Evolutionary conservation across 2,797 vertebrate species (phyloP), one percentile per base, ranked within the genome.

Genomic region (Cirrhinus mrigala): DNA sequence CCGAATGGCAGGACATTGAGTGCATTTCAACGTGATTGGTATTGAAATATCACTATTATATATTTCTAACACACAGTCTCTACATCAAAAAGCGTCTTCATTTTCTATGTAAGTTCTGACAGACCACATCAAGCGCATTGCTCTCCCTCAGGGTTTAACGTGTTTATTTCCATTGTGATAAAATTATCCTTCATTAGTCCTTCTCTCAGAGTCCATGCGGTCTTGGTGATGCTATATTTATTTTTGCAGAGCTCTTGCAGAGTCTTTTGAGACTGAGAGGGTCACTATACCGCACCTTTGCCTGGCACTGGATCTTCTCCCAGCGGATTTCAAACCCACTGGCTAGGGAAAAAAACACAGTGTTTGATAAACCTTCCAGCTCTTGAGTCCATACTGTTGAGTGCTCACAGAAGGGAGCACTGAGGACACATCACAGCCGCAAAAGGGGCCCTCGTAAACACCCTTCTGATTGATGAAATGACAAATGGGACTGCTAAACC

Each of bases 141-240:
- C 50, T 37, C 27, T 85, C 79, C 85, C 79, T 24, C 22, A 46
- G 88, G 88, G 56, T 54, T 58, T 16, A 50, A 44, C 62, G 4
- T 87, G 88, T 90, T 88, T 90, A 79, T 90, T 88, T 83, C 62
- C 54, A 83, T 83, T 87, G 54, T 70, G 86, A 85, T 89, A 89
- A 84, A 90, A 85, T 83, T 87, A 85, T 87, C 87, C 79, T 44
- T 83, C 75, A 77, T 80, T 87, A 81, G 82, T 82, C 52, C 22
- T 37, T 74, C 69, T 89, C 85, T 87, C 56, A 33, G 58, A 33
- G 70, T 84, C 3, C 60, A 75, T 76, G 52, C 33, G 27, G 80
- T 87, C 84, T 79, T 50, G 82, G 68, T 81, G 84, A 86, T 84
- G 74, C 46, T 80, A 62, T 89, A 69, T 90, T 88, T 89, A 74